A percentile compares a stretch with the other conserved stretches of the same genome.
Evolutionary conservation across 2,797 vertebrate species (phyloP).

Genomic region (Hipposideros larvatus): DNA sequence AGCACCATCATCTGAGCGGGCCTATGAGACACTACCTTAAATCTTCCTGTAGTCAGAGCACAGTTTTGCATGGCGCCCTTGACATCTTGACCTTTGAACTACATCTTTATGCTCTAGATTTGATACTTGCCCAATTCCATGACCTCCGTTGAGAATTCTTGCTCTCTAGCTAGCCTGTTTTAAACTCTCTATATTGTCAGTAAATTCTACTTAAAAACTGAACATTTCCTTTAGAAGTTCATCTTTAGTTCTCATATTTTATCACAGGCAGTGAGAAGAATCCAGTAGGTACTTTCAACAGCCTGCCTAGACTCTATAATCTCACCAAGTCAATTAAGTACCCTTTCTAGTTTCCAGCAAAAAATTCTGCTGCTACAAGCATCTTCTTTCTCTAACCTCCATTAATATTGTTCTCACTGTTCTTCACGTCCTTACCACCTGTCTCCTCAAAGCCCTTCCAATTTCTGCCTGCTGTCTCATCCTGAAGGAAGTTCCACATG

Average conservation of each 20-base stretch:
- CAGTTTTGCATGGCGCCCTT: not conserved
- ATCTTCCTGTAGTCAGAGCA: not conserved
- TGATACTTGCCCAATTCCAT: not conserved
- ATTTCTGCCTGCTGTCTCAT: not conserved
- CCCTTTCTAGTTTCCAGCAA: not conserved
- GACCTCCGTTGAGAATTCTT: not conserved
- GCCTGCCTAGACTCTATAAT: not conserved
- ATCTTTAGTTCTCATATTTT: not conserved
- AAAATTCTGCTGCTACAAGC: not conserved
- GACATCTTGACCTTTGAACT: not conserved
- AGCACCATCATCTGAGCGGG: not conserved
- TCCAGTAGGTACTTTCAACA: not conserved
- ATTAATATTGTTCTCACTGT: not conserved
- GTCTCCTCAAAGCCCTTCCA: not conserved
- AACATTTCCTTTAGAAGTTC: not conserved
- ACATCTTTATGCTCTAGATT: not conserved
- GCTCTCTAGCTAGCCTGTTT: not conserved
- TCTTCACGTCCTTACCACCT: not conserved
- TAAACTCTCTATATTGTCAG: not conserved
- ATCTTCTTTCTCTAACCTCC: not conserved
- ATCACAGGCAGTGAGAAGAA: not conserved
- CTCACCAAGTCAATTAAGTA: not conserved
- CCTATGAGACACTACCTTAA: not conserved
- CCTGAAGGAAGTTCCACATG: not conserved
- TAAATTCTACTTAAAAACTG: not conserved